Base-by-base conservation (phyloP, 2,888 invertebrate genomes). In the Volucella bombylans region DNA sequence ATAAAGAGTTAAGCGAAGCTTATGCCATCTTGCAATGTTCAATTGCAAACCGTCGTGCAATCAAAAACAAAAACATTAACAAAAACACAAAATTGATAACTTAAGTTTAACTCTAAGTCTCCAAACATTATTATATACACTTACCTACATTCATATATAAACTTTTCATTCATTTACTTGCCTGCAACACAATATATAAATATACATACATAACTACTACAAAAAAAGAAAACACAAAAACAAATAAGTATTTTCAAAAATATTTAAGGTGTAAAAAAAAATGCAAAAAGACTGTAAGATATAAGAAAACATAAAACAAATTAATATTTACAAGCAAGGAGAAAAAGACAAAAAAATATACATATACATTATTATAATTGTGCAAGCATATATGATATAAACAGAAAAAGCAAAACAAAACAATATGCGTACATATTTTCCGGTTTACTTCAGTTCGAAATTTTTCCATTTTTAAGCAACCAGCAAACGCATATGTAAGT, bases 201-300 rank as follows among this genome's bases (percentile, higher is more conserved):
- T 72, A 55, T 18, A 71, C 69, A 80, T 68, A 68, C 65, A 77
- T 11, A 76, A 67, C 45, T 80, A 74, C 74, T 67, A 15, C 55
- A 59, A 62, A 52, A 76, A 57, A 57, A 64, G n/a, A 43, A 73
- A 62, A 31, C 31, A 31, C 31, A 31, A 31, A 31, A 31, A 31
- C 0, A 31, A 31, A 31, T 31, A 31, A 31, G 31, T 31, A 31
- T 31, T 31, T 31, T 55, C 45, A 31, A 23, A 31, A 18, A 15
- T n/a, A 57, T 68, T 72, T 18, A 67, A 79, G 64, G 41, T 69
- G 50, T 38, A 65, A 73, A 73, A 77, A 59, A 62, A 69, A 14
- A 18, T 18, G 47, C 54, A 71, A 71, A 73, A 83, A 83, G 82
- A 83, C 82, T 83, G 82, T 79, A 83, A 73, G 52, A 74, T 61